These are phyloP conservation scores for Tolypeutes matacus DNA, from an alignment of 2,797 vertebrate species.

Conservation along the genomic window DNA sequence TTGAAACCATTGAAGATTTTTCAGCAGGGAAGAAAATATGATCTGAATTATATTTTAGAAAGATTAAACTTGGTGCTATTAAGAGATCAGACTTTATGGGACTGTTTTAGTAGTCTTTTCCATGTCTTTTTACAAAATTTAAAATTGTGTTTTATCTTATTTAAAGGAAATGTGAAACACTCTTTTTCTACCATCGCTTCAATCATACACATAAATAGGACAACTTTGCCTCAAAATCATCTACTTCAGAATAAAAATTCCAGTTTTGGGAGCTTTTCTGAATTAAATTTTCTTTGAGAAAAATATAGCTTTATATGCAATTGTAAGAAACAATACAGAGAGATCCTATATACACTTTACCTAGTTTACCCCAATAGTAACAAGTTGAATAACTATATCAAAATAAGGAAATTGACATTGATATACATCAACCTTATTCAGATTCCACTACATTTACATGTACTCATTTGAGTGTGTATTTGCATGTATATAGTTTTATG, in stretches of 20 bases:
- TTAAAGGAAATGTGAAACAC: not conserved
- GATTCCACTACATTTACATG: not conserved
- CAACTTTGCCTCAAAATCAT: not conserved
- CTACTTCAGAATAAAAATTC: conserved; percentile 10
- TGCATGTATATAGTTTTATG: not conserved
- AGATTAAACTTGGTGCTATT: not conserved
- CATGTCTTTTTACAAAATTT: not conserved
- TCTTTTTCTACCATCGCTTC: not conserved
- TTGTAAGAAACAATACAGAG: not conserved
- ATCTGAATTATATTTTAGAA: not conserved
- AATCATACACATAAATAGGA: not conserved
- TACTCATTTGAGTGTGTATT: not conserved
- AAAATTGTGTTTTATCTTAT: conserved; percentile 24
- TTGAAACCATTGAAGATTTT: not conserved
- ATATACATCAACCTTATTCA: not conserved
- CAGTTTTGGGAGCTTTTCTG: not conserved
- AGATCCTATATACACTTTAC: not conserved
- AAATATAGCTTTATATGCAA: not conserved
- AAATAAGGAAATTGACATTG: not conserved
- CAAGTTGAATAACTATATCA: not conserved
- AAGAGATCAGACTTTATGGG: not conserved
- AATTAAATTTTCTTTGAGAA: not conserved
- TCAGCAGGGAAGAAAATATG: not conserved
- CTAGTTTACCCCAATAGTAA: not conserved
- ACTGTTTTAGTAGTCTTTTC: not conserved